Base-by-base conservation (phyloP, 2,113 vertebrate genomes). In the Mustela lutreola region DNA sequence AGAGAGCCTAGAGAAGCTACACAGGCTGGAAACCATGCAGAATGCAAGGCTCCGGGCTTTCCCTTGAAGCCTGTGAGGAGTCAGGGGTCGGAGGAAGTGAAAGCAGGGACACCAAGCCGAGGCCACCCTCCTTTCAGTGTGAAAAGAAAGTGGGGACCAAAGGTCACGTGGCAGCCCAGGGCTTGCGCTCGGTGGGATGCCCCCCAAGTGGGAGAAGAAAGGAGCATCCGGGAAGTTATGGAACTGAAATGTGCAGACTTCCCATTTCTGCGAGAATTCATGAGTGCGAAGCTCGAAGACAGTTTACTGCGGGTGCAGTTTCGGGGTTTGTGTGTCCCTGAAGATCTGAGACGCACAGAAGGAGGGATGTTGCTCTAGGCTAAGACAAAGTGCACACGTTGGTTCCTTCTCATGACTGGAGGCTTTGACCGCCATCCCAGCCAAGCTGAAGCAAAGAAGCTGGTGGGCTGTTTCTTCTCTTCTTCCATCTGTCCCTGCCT, bases 181-280 rank as follows among this genome's bases (percentile, higher is more conserved):
- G 9, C 24, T 26, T 28, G 75, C 8, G 0, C 58, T 3, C 3
- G 5, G 0, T 2, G 15, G 75, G 33, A 45, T 19, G 58, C 26
- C 11, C 88, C 8, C 5, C 0, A 14, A 28, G 58, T 1, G 5
- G 58, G 31, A 5, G 0, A 58, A 90, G 58, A 63, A 18, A 36
- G 73, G 24, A 48, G 42, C 58, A 12, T 39, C 42, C 0, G 21
- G 10, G 73, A 11, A 24, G 31, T 75, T n/a, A 4, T 1, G 9
- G 42, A 31, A 11, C 10, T 8, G 14, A 4, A 19, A 11, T 21
- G 0, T 15, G 5, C 73, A 50, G 42, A 26, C 36, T 65, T 79
- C 75, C 33, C 48, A 53, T 42, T n/a, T 65, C 18, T 2, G 31
- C 42, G 28, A 48, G 60, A 36, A 19, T 53, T n/a, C 33, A 8